Percentiles rank a stretch among this genome's conserved stretches.
phyloP scores from a whole-genome alignment of 2,797 vertebrate genomes.

The Xerus rutilus region DNA sequence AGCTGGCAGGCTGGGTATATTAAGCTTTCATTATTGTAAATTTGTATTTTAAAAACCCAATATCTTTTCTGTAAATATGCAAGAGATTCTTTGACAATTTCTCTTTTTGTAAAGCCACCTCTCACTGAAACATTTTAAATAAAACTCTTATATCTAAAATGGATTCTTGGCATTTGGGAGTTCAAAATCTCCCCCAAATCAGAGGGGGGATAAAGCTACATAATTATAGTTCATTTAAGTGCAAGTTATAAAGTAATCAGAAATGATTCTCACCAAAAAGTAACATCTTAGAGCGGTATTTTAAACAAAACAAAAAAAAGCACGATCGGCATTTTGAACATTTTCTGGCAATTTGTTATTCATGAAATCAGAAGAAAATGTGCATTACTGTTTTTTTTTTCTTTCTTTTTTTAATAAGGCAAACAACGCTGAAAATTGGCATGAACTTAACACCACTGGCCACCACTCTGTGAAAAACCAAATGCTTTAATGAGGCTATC shows the following conservation, averaged over 20 bases:
- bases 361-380: slow-evolving; percentile 60
- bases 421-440: slow-evolving; percentile 29
- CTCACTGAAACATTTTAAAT: slow-evolving; percentile 71
- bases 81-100: slow-evolving; percentile 71
- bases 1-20: slow-evolving; percentile 67
- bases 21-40: slow-evolving; percentile 78
- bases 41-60: slow-evolving; percentile 78
- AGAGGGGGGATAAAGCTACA: neutral
- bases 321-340: neutral
- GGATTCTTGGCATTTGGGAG: slow-evolving; percentile 65
- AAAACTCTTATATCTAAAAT: slow-evolving; percentile 72
- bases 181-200: slow-evolving; percentile 69
- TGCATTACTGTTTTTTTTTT: neutral
- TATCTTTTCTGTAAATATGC: slow-evolving; percentile 79
- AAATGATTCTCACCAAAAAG: slow-evolving; percentile 62
- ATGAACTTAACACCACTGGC: slow-evolving; percentile 82
- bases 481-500: slow-evolving; percentile 95
- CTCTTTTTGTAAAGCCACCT: slow-evolving; percentile 55
- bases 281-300: slow-evolving; percentile 53
- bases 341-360: slow-evolving; percentile 60
- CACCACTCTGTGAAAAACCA: slow-evolving; percentile 89
- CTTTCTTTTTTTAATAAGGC: slow-evolving; percentile 31
- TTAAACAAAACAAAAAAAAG: slow-evolving; percentile 61
- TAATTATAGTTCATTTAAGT: slow-evolving; percentile 20
- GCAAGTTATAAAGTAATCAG: slow-evolving; percentile 72